Percentiles rank a stretch among this genome's conserved stretches.
These are phyloP conservation scores for Phymorhynchus buccinoides DNA, from an alignment of 1,140 invertebrate genomes.

Conservation along the genomic window DNA sequence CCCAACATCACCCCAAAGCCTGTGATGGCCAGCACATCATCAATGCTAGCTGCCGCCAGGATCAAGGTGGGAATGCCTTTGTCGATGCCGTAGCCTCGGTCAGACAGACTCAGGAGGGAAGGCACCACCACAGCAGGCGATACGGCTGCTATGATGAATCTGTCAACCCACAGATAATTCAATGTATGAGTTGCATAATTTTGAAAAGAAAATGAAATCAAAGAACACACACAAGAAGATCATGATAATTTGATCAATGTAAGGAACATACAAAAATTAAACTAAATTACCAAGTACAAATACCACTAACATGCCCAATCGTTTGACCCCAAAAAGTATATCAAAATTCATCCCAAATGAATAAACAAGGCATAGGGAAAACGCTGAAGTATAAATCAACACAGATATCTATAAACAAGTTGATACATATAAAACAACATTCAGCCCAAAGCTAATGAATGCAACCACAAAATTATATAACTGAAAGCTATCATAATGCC, in stretches of 20 bases:
- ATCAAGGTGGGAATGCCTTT: slow-evolving; percentile 95
- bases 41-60: slow-evolving; percentile 91
- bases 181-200: background rate
- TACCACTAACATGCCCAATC: background rate
- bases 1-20: slow-evolving; percentile 81
- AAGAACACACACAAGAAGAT: too few relatives aligned
- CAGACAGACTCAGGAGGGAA: slow-evolving; percentile 85
- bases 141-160: slow-evolving; percentile 87
- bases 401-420: background rate
- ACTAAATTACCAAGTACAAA: background rate
- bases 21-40: slow-evolving; percentile 87
- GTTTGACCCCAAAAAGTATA: background rate
- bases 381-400: too few relatives aligned
- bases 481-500: too few relatives aligned
- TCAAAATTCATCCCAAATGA: background rate
- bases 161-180: slow-evolving; percentile 52
- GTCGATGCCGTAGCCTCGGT: slow-evolving; percentile 88
- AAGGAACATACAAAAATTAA: too few relatives aligned
- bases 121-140: slow-evolving; percentile 96
- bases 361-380: background rate
- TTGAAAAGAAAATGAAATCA: background rate
- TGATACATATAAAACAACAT: background rate
- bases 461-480: background rate
- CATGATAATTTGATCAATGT: too few relatives aligned
- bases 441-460: background rate